These are phyloP conservation scores for Cyphomyrus plagiostoma DNA, from an alignment of 2,113 vertebrate species.

Conservation along the genomic window DNA sequence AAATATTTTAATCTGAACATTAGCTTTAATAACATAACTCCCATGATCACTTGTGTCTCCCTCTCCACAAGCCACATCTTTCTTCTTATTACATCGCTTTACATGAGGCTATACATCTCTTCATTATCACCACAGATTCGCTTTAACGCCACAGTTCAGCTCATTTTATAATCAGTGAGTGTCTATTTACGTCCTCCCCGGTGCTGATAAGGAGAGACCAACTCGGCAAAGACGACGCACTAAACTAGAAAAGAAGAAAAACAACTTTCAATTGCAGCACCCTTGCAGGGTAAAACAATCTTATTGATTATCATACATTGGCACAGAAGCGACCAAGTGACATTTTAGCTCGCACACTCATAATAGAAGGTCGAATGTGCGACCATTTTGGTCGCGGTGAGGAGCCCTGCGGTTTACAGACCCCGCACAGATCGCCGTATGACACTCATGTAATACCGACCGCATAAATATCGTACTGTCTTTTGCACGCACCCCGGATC, in stretches of 20 bases:
- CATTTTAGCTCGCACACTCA: not conserved
- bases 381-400: not conserved
- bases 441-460: not conserved
- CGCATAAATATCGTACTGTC: not conserved
- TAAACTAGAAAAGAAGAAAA: too few relatives aligned
- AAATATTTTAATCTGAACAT: not conserved
- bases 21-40: not conserved
- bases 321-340: not conserved
- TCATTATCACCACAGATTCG: too few relatives aligned
- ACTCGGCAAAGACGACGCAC: too few relatives aligned
- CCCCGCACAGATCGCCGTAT: not conserved
- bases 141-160: not conserved
- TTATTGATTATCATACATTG: not conserved
- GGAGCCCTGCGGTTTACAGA: not conserved
- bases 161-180: not conserved
- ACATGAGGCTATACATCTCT: not conserved
- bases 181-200: not conserved
- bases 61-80: not conserved
- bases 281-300: too few relatives aligned
- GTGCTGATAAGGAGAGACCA: too few relatives aligned
- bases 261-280: too few relatives aligned
- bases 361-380: not conserved
- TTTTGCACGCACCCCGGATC: too few relatives aligned
- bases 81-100: not conserved
- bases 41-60: not conserved